phyloP scores from a whole-genome alignment of 2,797 vertebrate genomes.

The Lagodon rhomboides region DNA sequence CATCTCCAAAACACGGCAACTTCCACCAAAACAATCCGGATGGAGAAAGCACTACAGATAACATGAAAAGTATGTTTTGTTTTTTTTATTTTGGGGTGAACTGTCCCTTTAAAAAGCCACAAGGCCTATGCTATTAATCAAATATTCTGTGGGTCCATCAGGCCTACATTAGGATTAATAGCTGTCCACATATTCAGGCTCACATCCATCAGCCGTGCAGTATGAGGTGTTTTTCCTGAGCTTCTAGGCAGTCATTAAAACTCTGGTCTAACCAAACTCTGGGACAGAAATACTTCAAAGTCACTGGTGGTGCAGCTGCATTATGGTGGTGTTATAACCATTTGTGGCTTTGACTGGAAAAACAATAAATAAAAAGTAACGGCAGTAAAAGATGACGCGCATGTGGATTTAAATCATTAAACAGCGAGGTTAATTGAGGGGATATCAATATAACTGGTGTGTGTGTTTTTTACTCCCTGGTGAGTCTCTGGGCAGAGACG shows the following conservation, averaged over 20 bases:
- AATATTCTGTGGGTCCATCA: constrained; percentile 38
- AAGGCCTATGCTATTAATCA: constrained; percentile 46
- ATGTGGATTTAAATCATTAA: constrained; percentile 72
- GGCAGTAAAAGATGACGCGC: constrained; percentile 61
- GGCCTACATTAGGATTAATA: constrained; percentile 48
- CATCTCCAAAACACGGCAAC: too few relatives aligned
- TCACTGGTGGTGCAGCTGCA: constrained; percentile 54
- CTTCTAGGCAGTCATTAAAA: constrained; percentile 66
- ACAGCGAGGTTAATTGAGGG: constrained; percentile 70
- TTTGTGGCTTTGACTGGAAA: constrained; percentile 79
- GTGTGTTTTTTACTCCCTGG: constrained; percentile 65
- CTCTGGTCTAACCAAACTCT: constrained; percentile 54
- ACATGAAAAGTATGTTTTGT: too few relatives aligned
- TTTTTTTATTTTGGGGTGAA: too few relatives aligned
- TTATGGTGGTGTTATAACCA: constrained; percentile 69
- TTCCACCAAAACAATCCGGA: too few relatives aligned
- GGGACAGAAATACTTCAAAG: constrained; percentile 75
- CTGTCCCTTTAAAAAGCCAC: constrained; percentile 43
- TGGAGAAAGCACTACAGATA: too few relatives aligned
- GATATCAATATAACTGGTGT: constrained; percentile 69
- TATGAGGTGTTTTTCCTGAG: constrained; percentile 60
- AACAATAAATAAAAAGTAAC: constrained; percentile 79
- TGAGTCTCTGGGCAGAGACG: constrained; percentile 63
- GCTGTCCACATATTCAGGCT: constrained; percentile 49
- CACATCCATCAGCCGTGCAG: constrained; percentile 55